Evolutionary conservation across 30 jellyfish, hydroid and myxozoan species (phyloP).

Genomic region (Hydractinia symbiolongicarpus): DNA sequence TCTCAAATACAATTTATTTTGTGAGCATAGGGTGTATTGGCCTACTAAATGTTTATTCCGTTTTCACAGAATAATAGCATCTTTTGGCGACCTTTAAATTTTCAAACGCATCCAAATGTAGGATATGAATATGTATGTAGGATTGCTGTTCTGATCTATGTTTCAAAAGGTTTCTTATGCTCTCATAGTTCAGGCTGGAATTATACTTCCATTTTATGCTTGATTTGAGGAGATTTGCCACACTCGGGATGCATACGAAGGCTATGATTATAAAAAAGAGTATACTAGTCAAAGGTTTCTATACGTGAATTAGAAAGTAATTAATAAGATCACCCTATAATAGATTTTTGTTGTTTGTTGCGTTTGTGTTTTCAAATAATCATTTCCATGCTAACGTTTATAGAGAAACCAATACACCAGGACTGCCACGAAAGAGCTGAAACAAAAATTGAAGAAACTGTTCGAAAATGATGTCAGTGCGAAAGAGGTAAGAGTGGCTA

Average conservation of each 20-base stretch:
- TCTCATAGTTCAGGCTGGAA: too few species aligned
- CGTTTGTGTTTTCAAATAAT: too few species aligned
- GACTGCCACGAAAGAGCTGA: slow-evolving; percentile 68
- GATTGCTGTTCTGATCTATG: background rate
- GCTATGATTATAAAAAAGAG: too few species aligned
- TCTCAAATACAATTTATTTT: too few species aligned
- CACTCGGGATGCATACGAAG: too few species aligned
- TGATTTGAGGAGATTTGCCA: too few species aligned
- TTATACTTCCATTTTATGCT: too few species aligned
- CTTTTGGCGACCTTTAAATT: background rate
- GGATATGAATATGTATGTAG: background rate
- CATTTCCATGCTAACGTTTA: background rate
- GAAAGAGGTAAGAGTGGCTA: slow-evolving; percentile 51
- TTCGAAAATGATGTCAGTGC: slow-evolving; percentile 75
- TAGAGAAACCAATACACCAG: slow-evolving; percentile 74
- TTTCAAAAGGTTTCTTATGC: too few species aligned
- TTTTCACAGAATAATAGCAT: too few species aligned
- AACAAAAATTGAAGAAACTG: slow-evolving; percentile 61
- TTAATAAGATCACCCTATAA: background rate
- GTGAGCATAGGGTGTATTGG: too few species aligned
- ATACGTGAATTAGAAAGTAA: background rate
- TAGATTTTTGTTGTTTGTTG: background rate
- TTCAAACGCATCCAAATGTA: background rate
- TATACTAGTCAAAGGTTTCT: too few species aligned
- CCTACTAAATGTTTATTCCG: too few species aligned